Conservation (phyloP, 53 echinoderm and acorn worm species). For the Pentamera pediparva region DNA sequence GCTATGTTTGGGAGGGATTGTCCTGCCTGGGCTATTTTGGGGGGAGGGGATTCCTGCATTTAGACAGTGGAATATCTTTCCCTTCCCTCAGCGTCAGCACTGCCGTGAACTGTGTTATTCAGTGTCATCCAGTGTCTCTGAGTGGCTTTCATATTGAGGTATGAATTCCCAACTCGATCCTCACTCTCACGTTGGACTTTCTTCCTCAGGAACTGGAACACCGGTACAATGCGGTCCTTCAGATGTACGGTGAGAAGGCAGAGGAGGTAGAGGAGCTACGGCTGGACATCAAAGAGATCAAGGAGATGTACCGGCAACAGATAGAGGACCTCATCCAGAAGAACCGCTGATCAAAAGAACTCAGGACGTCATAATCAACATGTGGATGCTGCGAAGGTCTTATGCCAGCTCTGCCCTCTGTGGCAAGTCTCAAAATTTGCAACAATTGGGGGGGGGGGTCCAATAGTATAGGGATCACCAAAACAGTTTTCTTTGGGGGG, state of each 20-base stretch:
- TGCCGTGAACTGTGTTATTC: too few relatives aligned
- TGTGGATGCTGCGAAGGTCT: too few relatives aligned
- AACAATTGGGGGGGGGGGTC: background rate
- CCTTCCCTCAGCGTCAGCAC: too few relatives aligned
- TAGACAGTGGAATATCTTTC: too few relatives aligned
- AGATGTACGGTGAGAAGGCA: slow-evolving; percentile 99
- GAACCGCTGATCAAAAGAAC: background rate
- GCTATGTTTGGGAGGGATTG: too few relatives aligned
- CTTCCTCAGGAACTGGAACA: slow-evolving; percentile 71
- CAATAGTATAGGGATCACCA: background rate
- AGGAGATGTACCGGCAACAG: slow-evolving; percentile 99
- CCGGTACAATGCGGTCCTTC: slow-evolving; percentile 91
- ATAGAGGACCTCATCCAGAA: slow-evolving; percentile 11
- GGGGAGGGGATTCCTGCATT: too few relatives aligned
- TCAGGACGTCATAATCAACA: background rate
- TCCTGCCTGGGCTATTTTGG: too few relatives aligned
- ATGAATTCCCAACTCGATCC: background rate
- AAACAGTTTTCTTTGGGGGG: background rate
- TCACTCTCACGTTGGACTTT: background rate
- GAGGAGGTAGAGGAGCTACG: slow-evolving; percentile 90
- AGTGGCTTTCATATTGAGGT: background rate
- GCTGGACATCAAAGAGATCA: slow-evolving; percentile 89
- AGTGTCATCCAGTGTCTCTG: background rate
- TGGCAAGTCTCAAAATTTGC: background rate
- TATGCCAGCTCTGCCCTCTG: too few relatives aligned